Evolutionary conservation across 2,797 vertebrate genomes (phyloP).

Genomic region (Sebastes miniatus): DNA sequence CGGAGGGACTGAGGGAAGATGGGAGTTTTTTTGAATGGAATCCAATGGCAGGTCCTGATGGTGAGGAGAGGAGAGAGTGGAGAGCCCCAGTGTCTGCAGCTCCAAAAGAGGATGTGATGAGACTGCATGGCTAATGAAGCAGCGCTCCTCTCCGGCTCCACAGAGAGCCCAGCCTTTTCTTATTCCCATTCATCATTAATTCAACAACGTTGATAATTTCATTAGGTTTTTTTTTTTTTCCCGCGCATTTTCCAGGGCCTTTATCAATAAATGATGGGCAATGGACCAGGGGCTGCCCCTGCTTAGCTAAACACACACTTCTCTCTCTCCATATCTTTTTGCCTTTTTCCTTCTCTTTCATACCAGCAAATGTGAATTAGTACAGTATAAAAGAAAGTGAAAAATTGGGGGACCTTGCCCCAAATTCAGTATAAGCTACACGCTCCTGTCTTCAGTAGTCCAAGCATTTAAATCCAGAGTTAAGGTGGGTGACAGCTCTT

Average conservation of each 20-base stretch:
- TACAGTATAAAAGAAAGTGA: background rate
- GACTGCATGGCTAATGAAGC: constrained; percentile 96
- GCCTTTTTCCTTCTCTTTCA: constrained; percentile 36
- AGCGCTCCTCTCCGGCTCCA: constrained; percentile 84
- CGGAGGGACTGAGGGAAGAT: constrained; percentile 35
- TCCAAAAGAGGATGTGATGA: constrained; percentile 90
- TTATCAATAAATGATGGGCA: constrained; percentile 97
- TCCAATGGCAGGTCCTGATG: constrained; percentile 87
- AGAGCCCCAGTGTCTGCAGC: constrained; percentile 82
- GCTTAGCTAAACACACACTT: constrained; percentile 78
- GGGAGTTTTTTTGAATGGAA: constrained; percentile 83
- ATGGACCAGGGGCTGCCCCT: constrained; percentile 85
- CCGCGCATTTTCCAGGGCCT: constrained; percentile 82
- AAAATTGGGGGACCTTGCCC: background rate
- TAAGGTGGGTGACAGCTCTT: background rate
- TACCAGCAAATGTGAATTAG: constrained; percentile 34
- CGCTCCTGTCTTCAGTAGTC: background rate
- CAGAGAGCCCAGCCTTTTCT: constrained; percentile 94
- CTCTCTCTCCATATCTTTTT: constrained; percentile 19
- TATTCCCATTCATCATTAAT: constrained; percentile 99
- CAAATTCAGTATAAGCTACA: background rate
- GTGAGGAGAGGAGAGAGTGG: constrained; percentile 73
- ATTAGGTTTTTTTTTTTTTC: constrained; percentile 86
- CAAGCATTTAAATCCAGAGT: background rate
- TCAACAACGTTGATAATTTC: constrained; percentile 99